Percentiles rank a stretch among this genome's conserved stretches.
Conservation (phyloP, 1,140 invertebrate species). For the Wiebesia pumilae region DNA sequence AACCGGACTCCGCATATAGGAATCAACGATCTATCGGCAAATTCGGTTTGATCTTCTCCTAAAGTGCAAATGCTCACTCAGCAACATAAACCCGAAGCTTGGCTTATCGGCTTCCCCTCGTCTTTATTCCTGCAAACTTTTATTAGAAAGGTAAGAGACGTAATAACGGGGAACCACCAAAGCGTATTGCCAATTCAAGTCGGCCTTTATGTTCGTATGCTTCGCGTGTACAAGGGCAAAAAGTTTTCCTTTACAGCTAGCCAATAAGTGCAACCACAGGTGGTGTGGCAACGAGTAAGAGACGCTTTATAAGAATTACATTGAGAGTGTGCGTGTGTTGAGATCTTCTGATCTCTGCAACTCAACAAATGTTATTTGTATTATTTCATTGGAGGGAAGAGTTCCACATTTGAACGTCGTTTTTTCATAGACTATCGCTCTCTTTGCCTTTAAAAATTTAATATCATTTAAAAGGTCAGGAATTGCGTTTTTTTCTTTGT, state of each 20-base stretch:
- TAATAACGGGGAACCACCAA: conserved; percentile 54
- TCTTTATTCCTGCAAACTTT: conserved; percentile 60
- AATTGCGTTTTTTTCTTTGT: background rate
- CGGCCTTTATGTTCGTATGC: conserved; percentile 43
- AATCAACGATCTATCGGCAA: background rate
- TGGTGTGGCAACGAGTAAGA: background rate
- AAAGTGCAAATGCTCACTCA: conserved; percentile 59
- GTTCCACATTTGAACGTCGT: background rate
- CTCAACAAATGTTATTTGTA: background rate
- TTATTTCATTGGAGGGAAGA: background rate
- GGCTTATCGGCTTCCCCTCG: conserved; percentile 56
- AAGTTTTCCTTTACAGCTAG: conserved; percentile 8
- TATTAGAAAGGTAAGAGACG: conserved; percentile 59
- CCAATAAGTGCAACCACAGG: conserved; percentile 9
- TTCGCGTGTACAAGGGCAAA: conserved; percentile 1
- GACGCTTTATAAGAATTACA: background rate
- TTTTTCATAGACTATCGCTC: background rate
- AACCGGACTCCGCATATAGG: background rate
- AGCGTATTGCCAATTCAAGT: conserved; percentile 58
- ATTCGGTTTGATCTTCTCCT: conserved; percentile 22
- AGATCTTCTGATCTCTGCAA: background rate
- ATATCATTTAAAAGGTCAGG: background rate
- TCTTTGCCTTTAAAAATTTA: background rate
- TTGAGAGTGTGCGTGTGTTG: background rate
- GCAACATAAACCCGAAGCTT: conserved; percentile 60